A percentile compares a stretch with the other conserved stretches of the same genome.
These are phyloP conservation scores for Amphiprion clarkii DNA, from an alignment of 2,797 vertebrate genomes.

Conservation along the genomic window DNA sequence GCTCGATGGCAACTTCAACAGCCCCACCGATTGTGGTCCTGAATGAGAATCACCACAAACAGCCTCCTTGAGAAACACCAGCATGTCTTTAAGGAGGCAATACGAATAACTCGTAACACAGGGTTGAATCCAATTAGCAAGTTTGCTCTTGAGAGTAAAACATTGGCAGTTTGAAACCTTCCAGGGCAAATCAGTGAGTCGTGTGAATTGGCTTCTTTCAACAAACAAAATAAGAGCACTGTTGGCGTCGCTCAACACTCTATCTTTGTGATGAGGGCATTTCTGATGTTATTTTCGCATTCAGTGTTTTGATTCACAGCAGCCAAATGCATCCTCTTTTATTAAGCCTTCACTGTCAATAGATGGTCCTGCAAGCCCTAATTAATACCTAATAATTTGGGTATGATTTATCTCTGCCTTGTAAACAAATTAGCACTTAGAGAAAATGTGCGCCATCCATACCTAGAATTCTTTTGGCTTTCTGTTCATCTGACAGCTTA, in stretches of 20 bases:
- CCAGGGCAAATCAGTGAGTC: conserved; percentile 27
- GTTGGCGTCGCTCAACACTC: conserved; percentile 29
- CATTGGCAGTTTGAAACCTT: conserved; percentile 48
- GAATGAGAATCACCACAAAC: conserved; percentile 74
- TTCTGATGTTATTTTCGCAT: conserved; percentile 43
- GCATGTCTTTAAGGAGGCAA: conserved; percentile 65
- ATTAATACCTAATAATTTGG: conserved; percentile 67
- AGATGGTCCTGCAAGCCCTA: conserved; percentile 50
- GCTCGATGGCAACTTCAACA: conserved; percentile 63
- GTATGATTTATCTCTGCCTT: conserved; percentile 66
- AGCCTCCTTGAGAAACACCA: conserved; percentile 67
- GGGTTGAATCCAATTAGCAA: conserved; percentile 69
- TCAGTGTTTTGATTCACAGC: conserved; percentile 50
- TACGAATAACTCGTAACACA: conserved; percentile 43
- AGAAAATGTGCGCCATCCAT: conserved; percentile 53
- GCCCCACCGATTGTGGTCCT: conserved; percentile 56
- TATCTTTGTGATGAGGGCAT: conserved; percentile 28
- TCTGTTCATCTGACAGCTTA: conserved; percentile 51
- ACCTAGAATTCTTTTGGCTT: conserved; percentile 27
- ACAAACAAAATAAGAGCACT: conserved; percentile 49
- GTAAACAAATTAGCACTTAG: conserved; percentile 62
- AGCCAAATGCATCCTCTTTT: conserved; percentile 52
- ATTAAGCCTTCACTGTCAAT: conserved; percentile 55
- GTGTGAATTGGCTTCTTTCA: conserved; percentile 21
- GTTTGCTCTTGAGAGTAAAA: conserved; percentile 57